These are phyloP conservation scores for Drosophila ficusphila DNA, from an alignment of 1,140 invertebrate species.

Conservation along the genomic window DNA sequence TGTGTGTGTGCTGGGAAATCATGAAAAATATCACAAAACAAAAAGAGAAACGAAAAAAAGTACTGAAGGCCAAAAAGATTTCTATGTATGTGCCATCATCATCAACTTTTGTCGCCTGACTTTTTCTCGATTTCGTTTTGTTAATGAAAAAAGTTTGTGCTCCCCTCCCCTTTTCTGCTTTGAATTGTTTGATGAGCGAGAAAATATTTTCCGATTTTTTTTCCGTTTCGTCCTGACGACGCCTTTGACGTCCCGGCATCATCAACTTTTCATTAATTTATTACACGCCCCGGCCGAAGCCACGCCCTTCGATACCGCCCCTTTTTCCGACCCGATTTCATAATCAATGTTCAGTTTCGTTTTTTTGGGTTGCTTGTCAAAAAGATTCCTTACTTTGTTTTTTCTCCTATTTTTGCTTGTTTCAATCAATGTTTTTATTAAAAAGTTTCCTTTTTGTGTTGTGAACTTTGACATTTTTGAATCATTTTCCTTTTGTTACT, in stretches of 20 bases:
- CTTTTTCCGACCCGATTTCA: conserved; percentile 28
- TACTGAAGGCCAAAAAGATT: conserved; percentile 23
- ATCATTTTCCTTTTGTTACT: conserved; percentile 2
- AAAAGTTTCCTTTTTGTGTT: conserved; percentile 47
- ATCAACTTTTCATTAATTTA: conserved; percentile 77
- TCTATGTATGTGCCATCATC: conserved; percentile 46
- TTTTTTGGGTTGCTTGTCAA: conserved; percentile 32
- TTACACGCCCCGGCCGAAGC: conserved; percentile 48
- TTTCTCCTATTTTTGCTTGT: conserved; percentile 30
- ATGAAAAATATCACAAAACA: conserved; percentile 9
- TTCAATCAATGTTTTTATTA: conserved; percentile 70
- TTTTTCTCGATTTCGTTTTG: conserved; percentile 58
- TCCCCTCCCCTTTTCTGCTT: conserved; percentile 9
- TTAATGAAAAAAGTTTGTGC: conserved; percentile 71
- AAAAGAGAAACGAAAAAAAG: neutral
- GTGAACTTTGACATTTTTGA: conserved; percentile 64
- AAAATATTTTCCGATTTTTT: conserved; percentile 38
- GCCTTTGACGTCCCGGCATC: conserved; percentile 59
- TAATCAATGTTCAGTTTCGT: conserved; percentile 56
- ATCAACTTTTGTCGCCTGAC: conserved; percentile 50
- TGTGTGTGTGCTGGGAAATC: conserved; percentile 30
- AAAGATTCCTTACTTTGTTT: conserved; percentile 44
- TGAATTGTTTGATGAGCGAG: conserved; percentile 48
- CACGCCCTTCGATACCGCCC: conserved; percentile 3
- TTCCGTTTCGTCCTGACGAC: conserved; percentile 22